Evolutionary conservation across 2,888 invertebrate genomes (phyloP).

Genomic region (Euzophera pinguis): DNA sequence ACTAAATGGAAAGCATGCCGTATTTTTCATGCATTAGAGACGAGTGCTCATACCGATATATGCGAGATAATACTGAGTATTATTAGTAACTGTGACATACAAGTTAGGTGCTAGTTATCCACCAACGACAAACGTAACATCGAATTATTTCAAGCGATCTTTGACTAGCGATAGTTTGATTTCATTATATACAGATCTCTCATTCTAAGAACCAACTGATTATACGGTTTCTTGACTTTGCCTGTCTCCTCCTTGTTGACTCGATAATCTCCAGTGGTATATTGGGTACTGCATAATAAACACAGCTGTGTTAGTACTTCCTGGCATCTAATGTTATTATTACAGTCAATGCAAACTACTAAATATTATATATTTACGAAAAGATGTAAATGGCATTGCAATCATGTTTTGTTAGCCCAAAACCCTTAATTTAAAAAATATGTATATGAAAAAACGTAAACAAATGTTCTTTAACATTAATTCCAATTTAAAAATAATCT

Average conservation of each 20-base stretch:
- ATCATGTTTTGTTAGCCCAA: too few relatives aligned
- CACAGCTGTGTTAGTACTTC: conserved; percentile 69
- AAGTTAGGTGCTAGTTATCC: conserved; percentile 41
- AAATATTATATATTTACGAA: conserved; percentile 1
- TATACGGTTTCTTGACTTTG: conserved; percentile 78
- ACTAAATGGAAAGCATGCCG: conserved; percentile 59
- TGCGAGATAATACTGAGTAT: conserved; percentile 50
- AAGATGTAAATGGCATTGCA: too few relatives aligned
- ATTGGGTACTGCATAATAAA: conserved; percentile 80
- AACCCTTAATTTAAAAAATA: too few relatives aligned
- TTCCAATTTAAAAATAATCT: background rate
- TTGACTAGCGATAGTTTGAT: conserved; percentile 66
- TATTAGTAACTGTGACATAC: conserved; percentile 37
- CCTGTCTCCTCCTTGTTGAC: conserved; percentile 76
- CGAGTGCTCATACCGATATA: conserved; percentile 46
- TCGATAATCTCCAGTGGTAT: conserved; percentile 79
- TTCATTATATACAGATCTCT: conserved; percentile 52
- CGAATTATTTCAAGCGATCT: conserved; percentile 60
- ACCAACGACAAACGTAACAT: conserved; percentile 48
- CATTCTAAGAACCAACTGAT: conserved; percentile 80
- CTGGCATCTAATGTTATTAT: conserved; percentile 23
- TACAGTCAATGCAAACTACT: conserved; percentile 22
- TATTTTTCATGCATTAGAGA: conserved; percentile 55
- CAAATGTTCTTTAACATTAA: too few relatives aligned
- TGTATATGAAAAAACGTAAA: too few relatives aligned